Evolutionary conservation across 2,888 invertebrate genomes (phyloP).

Genomic region (Limnephilus marmoratus): DNA sequence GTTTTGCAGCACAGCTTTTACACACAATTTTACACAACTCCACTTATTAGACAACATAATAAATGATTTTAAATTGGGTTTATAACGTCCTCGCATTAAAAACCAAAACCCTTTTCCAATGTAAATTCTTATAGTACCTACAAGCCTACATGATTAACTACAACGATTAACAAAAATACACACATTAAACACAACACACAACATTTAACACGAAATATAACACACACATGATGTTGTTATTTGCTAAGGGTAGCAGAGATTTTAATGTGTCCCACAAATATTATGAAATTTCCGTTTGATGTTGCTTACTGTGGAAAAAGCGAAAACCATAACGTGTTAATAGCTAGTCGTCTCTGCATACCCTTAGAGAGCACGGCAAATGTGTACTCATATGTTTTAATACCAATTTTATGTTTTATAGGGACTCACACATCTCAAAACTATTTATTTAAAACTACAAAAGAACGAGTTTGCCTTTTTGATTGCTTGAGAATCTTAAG

Average conservation of each 20-base stretch:
- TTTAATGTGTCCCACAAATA: not conserved
- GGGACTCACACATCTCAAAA: constrained; percentile 11
- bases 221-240: not conserved
- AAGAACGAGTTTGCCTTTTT: constrained; percentile 9
- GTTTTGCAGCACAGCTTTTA: not conserved
- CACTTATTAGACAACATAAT: not conserved
- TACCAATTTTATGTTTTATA: not conserved
- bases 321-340: not conserved
- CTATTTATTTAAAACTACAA: constrained; percentile 20
- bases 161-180: not conserved
- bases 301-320: not conserved
- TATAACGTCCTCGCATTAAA: not conserved
- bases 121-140: not conserved
- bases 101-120: not conserved
- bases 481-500: constrained; percentile 30
- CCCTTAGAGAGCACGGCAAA: not conserved
- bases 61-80: not conserved
- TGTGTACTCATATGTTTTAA: not conserved
- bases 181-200: not conserved
- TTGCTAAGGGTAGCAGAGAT: not conserved
- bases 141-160: not conserved
- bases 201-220: not conserved
- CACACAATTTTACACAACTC: not conserved
- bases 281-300: not conserved
- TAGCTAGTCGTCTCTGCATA: not conserved